These are phyloP conservation scores for Horisme vitalbata DNA, from an alignment of 2,888 invertebrate genomes.

Conservation along the genomic window DNA sequence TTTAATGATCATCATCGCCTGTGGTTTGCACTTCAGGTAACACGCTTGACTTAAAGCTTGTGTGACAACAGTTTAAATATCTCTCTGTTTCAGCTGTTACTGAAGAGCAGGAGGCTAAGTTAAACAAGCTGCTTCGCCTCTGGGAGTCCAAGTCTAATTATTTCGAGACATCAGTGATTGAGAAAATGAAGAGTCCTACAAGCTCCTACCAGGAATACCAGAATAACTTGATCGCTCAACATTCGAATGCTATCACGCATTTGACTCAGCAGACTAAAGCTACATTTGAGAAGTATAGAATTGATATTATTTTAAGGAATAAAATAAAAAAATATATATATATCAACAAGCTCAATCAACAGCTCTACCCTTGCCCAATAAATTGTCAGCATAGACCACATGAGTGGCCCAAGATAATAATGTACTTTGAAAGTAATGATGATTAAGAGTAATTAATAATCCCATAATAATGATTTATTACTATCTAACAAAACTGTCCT, in stretches of 20 bases:
- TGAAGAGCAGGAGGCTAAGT: slow-evolving; percentile 94
- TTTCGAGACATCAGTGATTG: slow-evolving; percentile 91
- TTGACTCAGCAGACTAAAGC: slow-evolving; percentile 91
- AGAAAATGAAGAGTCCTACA: slow-evolving; percentile 93
- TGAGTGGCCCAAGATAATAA: too few species aligned
- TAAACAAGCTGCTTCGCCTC: slow-evolving; percentile 95
- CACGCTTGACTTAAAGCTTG: slow-evolving; percentile 66
- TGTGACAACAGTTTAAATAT: slow-evolving; percentile 69
- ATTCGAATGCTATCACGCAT: slow-evolving; percentile 89
- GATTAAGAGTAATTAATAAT: too few species aligned
- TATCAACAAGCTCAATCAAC: too few species aligned
- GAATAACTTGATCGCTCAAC: slow-evolving; percentile 90
- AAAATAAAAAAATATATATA: too few species aligned
- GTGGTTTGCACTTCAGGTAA: slow-evolving; percentile 75
- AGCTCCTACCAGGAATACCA: slow-evolving; percentile 95
- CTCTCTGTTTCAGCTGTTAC: slow-evolving; percentile 86
- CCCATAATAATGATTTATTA: too few species aligned
- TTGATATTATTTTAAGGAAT: background rate
- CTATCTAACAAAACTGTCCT: too few species aligned
- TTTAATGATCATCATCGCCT: slow-evolving; percentile 62
- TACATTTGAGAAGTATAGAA: slow-evolving; percentile 88
- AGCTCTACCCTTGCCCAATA: too few species aligned
- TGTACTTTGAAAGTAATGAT: too few species aligned
- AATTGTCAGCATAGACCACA: too few species aligned
- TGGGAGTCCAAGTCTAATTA: slow-evolving; percentile 99